These are phyloP conservation scores for Andrena praecox DNA, from an alignment of 2,888 invertebrate genomes.

Conservation along the genomic window DNA sequence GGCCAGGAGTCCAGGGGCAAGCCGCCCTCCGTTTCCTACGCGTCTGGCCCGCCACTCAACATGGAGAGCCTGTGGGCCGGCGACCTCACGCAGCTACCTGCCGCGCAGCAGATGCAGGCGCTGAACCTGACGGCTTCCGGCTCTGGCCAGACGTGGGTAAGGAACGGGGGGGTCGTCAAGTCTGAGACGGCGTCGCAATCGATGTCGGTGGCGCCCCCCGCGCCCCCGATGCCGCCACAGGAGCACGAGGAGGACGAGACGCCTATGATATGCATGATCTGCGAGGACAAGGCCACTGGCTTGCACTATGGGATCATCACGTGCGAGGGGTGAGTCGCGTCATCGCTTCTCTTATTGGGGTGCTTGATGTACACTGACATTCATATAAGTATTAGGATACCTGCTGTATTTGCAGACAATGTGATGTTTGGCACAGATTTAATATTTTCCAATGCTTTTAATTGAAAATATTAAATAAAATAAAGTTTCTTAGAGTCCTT, in stretches of 20 bases:
- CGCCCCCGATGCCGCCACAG: slow-evolving; percentile 84
- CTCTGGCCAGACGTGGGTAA: slow-evolving; percentile 82
- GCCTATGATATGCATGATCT: slow-evolving; percentile 99
- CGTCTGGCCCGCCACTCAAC: slow-evolving; percentile 89
- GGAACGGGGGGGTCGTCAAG: slow-evolving; percentile 81
- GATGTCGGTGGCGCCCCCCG: slow-evolving; percentile 82
- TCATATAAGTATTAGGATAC: no score
- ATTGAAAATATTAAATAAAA: no score
- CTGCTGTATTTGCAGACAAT: no score
- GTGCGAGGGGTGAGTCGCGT: slow-evolving; percentile 93
- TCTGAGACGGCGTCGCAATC: slow-evolving; percentile 80
- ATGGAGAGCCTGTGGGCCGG: slow-evolving; percentile 97
- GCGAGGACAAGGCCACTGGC: slow-evolving; percentile 99
- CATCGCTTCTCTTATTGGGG: not conserved
- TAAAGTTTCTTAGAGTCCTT: no score
- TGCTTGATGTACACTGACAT: not conserved
- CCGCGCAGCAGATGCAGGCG: slow-evolving; percentile 92
- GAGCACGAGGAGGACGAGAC: slow-evolving; percentile 93
- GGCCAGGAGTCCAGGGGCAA: slow-evolving; percentile 89
- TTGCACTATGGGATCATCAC: slow-evolving; percentile 99
- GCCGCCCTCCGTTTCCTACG: slow-evolving; percentile 79
- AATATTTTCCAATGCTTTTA: no score
- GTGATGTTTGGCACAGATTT: no score
- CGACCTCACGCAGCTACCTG: slow-evolving; percentile 93
- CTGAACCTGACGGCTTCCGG: slow-evolving; percentile 88